Evolutionary conservation across 2,888 invertebrate species (phyloP), one percentile per base, ranked within the genome.

Genomic region (Heliconius hortense): DNA sequence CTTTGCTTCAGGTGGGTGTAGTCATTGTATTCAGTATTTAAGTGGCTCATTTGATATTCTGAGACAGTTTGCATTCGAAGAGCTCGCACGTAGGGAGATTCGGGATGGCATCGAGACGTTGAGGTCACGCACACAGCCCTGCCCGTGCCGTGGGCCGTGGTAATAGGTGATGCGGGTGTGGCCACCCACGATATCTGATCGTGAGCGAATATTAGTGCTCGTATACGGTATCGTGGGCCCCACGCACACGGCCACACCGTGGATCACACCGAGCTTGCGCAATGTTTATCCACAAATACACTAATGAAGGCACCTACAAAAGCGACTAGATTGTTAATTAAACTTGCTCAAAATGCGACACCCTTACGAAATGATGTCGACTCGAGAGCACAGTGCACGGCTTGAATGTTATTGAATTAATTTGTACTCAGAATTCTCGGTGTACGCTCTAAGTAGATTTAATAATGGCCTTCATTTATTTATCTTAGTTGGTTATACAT

Each of bases 291-390:
- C 89, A 91, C 93, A 94, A 94, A 94, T 93, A 94, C 89, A 90
- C 94, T 94, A 94, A 94, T 93, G 94, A 94, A 94, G 92, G 93
- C 89, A 91, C 91, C 92, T 91, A 92, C 92, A 92, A 92, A 92
- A 93, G 93, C 92, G 90, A 91, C 92, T 93, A 92, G 92, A 93
- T 94, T 94, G 93, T 93, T 94, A 93, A 94, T 94, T 94, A 93
- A 94, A 93, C 93, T 92, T 91, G 91, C 92, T 93, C 90, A 92
- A 93, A 93, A 93, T 94, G 93, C 93, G 93, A 92, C 92, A 93
- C 91, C 93, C 92, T 90, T 92, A 91, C 92, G 89, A 90, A 93
- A 92, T 91, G 91, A 91, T 87, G 89, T 87, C 87, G 84, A 86
- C 86, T 86, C 84, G 88, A 88, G 89, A 90, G 92, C 88, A 92